Base-by-base conservation (phyloP, 2,888 invertebrate species). In the Xanthia icteritia region DNA sequence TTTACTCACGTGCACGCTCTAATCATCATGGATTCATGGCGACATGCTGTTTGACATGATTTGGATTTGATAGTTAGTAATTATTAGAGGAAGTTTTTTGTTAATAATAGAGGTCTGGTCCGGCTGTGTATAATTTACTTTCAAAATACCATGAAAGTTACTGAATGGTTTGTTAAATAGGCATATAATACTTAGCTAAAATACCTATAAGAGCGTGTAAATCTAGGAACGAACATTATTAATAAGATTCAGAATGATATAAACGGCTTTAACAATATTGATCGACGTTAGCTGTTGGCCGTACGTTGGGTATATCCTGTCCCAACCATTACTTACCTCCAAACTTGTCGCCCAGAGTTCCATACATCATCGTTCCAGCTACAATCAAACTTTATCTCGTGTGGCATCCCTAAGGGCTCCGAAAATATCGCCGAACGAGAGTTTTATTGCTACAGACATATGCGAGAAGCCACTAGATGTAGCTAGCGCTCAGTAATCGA, bases 1-100 rank as follows among this genome's bases (percentile, higher is more conserved):
- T 89, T 86, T 81, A 79, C 88, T 87, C 86, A 86, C 89, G 88
- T 81, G 78, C 78, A 75, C 76, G 75, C 64, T 77, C 64, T 74
- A 82, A 77, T 82, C 76, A 84, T 86, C 84, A 83, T 82, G 75
- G 79, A 77, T 64, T 86, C 84, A 84, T 86, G 75, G 83, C 78
- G 70, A 84, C 86, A 79, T 56, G 80, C 39, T 74, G 76, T 83
- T 76, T 72, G 76, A 79, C 73, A 69, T 79, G 84, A 60, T 76
- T 79, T 76, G 76, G 71, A 82, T 85, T 85, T 74, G 63, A 72
- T 85, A 65, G 65, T 82, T 81, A 70, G 48, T 67, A 45, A 67
- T 79, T 69, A 56, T 77, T 48, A 66, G 27, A 58, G 74, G 81
- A 73, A 78, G 64, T 64, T 27, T 61, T 80, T 77, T 80, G 61